Base-by-base conservation (phyloP, 2,113 vertebrate species). In the Hydrochoerus hydrochaeris region DNA sequence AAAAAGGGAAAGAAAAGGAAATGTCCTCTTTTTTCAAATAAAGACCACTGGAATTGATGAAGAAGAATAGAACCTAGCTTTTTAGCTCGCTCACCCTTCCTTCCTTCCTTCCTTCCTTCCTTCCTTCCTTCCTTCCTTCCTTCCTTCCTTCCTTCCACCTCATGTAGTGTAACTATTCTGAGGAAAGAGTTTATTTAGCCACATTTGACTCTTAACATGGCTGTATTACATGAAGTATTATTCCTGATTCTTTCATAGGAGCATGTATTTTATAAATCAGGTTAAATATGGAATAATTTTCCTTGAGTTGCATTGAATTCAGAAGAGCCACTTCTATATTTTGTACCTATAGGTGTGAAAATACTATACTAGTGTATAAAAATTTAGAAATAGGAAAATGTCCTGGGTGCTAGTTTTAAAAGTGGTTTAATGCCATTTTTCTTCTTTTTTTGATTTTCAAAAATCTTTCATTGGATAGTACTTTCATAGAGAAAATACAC, bases 11-110 rank as follows among this genome's bases (percentile, higher is more conserved):
- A 52, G 49, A 52, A 52, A 85, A 54, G 28, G 49, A 38, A 91
- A 62, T 88, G 62, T 93, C 62, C 30, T 86, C 83, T 65, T 62
- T 54, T 93, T 20, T 96, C 85, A 93, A 87, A 60, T 80, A 95
- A 95, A 52, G 14, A 44, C 67, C 78, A 44, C 52, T 95, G 26
- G 41, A 94, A 89, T 54, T 90, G 35, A 83, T 88, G 35, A 91
- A 44, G 35, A 91, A 44, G n/a, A 90, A 63, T 85, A 28, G 38
- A 71, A 41, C 30, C 26, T 57, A 92, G 2, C 2, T 38, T 92
- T 91, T 86, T 67, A 4, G 0, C 63, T 5, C 30, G 9, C 19
- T 24, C 19, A 5, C 62, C 30, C 19, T 30, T 10, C 30, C 19
- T 28, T n/a, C n/a, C n/a, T n/a, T 62, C 60, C 24, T 28, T 62